Evolutionary conservation across 2,888 invertebrate genomes (phyloP).

Genomic region (Enchytraeus crypticus): DNA sequence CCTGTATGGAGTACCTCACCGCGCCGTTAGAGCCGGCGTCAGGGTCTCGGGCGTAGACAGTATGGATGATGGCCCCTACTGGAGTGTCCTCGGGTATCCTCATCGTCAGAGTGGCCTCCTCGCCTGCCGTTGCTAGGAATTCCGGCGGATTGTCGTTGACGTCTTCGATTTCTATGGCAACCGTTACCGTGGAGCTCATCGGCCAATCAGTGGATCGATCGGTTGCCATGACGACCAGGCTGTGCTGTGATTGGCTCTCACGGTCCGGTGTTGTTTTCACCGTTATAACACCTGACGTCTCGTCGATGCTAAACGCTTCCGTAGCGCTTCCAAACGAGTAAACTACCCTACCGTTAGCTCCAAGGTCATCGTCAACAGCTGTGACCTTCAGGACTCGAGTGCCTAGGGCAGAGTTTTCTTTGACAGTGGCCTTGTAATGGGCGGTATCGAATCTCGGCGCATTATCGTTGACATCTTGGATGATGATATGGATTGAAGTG

Average conservation of each 20-base stretch:
- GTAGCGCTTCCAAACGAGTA: slow-evolving; percentile 66
- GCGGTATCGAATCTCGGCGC: slow-evolving; percentile 19
- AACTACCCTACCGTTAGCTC: slow-evolving; percentile 18
- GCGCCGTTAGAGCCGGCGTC: slow-evolving; percentile 75
- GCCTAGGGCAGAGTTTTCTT: slow-evolving; percentile 15
- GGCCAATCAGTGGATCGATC: slow-evolving; percentile 20
- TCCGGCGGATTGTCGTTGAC: slow-evolving; percentile 24
- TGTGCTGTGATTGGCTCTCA: slow-evolving; percentile 14
- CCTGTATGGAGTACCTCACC: slow-evolving; percentile 59
- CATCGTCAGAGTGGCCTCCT: slow-evolving; percentile 48
- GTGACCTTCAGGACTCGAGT: slow-evolving; percentile 14
- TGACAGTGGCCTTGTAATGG: slow-evolving; percentile 17
- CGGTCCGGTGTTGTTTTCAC: slow-evolving; percentile 17
- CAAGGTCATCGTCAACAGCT: slow-evolving; percentile 24
- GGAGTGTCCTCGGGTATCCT: slow-evolving; percentile 86
- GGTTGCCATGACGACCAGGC: slow-evolving; percentile 17
- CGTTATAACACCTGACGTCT: slow-evolving; percentile 19
- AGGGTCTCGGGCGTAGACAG: slow-evolving; percentile 72
- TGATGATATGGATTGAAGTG: slow-evolving; percentile 50
- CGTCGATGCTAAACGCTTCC: slow-evolving; percentile 17
- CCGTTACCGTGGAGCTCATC: slow-evolving; percentile 16
- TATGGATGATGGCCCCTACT: slow-evolving; percentile 73
- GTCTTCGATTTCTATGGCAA: slow-evolving; percentile 18
- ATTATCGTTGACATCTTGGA: slow-evolving; percentile 25
- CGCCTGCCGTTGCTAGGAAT: slow-evolving; percentile 1